Conservation (phyloP, 2,797 vertebrate species). For the Cygnus olor region DNA sequence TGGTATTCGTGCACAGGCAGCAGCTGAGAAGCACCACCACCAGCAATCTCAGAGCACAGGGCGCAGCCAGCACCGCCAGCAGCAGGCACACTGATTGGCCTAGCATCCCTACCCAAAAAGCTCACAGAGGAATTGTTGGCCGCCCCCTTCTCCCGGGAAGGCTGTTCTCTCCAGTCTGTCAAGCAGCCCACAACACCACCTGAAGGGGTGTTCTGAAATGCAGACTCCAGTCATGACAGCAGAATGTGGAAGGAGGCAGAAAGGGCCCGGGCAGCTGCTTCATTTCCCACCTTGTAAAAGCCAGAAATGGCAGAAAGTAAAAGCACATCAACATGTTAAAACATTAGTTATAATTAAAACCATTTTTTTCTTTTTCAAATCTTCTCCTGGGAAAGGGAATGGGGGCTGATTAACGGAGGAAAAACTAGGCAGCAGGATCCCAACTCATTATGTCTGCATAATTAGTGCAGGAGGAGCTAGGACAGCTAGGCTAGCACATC, state of each 20-base stretch:
- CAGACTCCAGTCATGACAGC: background rate
- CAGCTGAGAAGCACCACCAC: background rate
- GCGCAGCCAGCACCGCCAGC: background rate
- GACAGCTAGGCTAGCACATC: background rate
- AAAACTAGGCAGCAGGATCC: slow-evolving; percentile 50
- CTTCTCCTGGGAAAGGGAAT: slow-evolving; percentile 15
- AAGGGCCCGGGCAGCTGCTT: background rate
- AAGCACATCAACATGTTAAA: slow-evolving; percentile 66
- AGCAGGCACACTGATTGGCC: background rate
- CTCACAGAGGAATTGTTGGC: accelerated
- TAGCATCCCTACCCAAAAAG: background rate
- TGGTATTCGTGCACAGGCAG: background rate
- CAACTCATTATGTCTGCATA: background rate
- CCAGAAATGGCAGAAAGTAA: slow-evolving; percentile 59
- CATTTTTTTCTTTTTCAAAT: background rate
- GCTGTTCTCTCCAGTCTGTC: background rate
- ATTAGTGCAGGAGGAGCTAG: slow-evolving; percentile 33
- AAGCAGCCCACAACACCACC: background rate
- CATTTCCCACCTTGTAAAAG: background rate
- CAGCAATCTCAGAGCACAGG: background rate
- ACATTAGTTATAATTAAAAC: slow-evolving; percentile 68
- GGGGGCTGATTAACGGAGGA: slow-evolving; percentile 26
- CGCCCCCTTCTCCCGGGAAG: accelerated
- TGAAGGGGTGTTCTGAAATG: background rate
- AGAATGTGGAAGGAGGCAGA: background rate